A percentile compares a stretch with the other conserved stretches of the same genome.
Conservation (phyloP, 2,113 vertebrate genomes). For the Campylorhamphus procurvoides region DNA sequence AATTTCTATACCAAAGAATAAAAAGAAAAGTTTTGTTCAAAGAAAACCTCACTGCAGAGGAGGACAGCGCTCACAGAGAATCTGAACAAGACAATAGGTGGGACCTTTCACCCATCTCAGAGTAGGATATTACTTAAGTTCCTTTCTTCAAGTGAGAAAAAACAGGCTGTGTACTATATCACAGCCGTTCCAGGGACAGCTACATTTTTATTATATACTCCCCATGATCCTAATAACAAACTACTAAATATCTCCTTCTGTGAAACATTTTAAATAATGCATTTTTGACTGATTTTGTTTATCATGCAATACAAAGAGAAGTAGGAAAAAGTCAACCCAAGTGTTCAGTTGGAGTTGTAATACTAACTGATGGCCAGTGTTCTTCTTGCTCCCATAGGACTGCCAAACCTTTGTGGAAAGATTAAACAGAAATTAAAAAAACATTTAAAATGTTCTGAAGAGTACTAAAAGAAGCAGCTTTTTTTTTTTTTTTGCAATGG, state of each 20-base stretch:
- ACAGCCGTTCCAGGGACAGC: background rate
- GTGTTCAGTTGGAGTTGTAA: background rate
- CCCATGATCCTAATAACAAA: background rate
- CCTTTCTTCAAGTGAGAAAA: background rate
- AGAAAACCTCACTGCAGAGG: background rate
- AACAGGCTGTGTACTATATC: accelerated
- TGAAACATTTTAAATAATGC: background rate
- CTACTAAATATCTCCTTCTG: background rate
- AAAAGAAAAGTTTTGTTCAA: background rate
- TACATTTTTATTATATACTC: background rate
- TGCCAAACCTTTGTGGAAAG: background rate
- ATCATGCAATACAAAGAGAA: background rate
- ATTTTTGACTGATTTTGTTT: background rate
- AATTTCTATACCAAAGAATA: background rate
- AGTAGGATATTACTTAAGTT: background rate
- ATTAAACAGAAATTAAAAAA: background rate
- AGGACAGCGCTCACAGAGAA: background rate
- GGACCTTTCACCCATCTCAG: background rate
- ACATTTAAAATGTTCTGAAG: background rate
- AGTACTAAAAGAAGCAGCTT: background rate
- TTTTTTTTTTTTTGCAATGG: background rate
- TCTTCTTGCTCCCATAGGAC: background rate
- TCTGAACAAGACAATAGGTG: background rate
- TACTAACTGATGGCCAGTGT: background rate
- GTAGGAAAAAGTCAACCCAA: background rate